These are phyloP conservation scores for Sorex araneus DNA, from an alignment of 2,113 vertebrate species.

Conservation along the genomic window DNA sequence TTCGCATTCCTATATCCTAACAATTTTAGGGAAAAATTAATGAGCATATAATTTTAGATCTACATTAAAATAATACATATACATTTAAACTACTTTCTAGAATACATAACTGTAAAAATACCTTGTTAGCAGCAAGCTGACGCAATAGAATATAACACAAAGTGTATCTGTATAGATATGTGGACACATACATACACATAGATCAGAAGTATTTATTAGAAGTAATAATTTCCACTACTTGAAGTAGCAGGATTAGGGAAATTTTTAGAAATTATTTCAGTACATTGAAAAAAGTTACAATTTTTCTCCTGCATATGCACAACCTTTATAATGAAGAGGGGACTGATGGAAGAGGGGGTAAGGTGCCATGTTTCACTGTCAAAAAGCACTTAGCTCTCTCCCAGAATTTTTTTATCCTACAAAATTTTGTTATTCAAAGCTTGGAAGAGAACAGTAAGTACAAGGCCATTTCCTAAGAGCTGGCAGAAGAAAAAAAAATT, in stretches of 20 bases:
- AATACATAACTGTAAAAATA: background rate
- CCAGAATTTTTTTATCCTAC: slow-evolving; percentile 28
- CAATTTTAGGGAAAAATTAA: background rate
- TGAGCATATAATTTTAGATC: background rate
- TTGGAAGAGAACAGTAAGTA: slow-evolving; percentile 48
- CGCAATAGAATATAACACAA: background rate
- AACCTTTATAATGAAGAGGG: slow-evolving; percentile 48
- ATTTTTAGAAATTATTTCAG: slow-evolving; percentile 25
- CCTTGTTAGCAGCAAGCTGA: background rate
- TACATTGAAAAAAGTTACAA: background rate
- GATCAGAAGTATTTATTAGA: background rate
- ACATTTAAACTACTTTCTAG: background rate
- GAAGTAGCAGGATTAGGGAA: background rate
- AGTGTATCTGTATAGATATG: background rate
- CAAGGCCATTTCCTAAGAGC: slow-evolving; percentile 65
- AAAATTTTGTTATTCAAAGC: slow-evolving; percentile 65
- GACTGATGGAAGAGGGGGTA: background rate
- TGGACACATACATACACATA: background rate
- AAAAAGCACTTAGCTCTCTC: background rate
- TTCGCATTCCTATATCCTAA: background rate
- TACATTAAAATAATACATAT: background rate
- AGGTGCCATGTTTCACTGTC: background rate
- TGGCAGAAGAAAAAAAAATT: slow-evolving; percentile 40
- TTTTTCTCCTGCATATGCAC: background rate
- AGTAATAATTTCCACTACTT: background rate